phyloP scores from a whole-genome alignment of 2,797 vertebrate species.

The Hemibagrus guttatus region DNA sequence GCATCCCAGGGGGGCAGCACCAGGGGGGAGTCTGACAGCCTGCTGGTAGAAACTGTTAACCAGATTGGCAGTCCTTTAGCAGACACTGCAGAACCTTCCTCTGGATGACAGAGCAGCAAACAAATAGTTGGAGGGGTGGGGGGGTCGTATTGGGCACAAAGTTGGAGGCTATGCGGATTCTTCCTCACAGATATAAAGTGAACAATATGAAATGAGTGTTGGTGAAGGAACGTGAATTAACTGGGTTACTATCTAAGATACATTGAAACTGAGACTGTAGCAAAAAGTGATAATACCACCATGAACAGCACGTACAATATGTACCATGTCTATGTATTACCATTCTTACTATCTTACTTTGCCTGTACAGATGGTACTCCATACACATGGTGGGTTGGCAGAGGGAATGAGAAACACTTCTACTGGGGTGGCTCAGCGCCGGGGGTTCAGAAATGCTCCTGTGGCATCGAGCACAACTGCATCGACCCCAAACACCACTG shows the following conservation, averaged over 20 bases:
- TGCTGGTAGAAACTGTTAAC: background rate
- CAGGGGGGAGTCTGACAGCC: background rate
- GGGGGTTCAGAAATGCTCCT: constrained; percentile 95
- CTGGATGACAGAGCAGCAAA: background rate
- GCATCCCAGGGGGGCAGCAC: background rate
- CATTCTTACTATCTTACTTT: too few relatives aligned
- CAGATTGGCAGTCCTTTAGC: background rate
- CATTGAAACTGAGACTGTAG: background rate
- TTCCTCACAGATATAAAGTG: background rate
- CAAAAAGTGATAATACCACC: background rate
- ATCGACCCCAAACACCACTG: constrained; percentile 90
- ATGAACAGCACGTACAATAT: background rate
- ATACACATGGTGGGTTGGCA: constrained; percentile 96
- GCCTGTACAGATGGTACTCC: constrained; percentile 85
- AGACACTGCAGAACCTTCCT: background rate
- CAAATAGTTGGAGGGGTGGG: background rate
- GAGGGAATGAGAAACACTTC: constrained; percentile 93
- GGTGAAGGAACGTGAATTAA: background rate
- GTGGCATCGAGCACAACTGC: constrained; percentile 95
- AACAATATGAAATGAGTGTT: background rate
- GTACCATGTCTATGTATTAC: too few relatives aligned
- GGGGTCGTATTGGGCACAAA: background rate
- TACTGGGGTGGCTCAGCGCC: constrained; percentile 96
- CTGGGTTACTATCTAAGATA: background rate
- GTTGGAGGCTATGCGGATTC: background rate